Evolutionary conservation across 2,888 invertebrate genomes (phyloP), one percentile per base, ranked within the genome.

Genomic region (Pedicia rivosa): DNA sequence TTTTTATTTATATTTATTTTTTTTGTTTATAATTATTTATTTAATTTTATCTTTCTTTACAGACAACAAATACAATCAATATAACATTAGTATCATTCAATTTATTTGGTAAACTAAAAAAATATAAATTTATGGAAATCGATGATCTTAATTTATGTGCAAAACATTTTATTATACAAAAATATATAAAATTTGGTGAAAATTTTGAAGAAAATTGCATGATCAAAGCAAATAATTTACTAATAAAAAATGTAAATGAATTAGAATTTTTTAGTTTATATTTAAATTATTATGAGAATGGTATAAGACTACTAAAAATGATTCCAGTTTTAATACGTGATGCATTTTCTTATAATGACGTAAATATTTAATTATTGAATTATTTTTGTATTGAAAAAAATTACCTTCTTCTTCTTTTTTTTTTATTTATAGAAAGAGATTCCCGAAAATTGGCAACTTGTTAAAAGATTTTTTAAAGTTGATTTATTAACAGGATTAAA

Each of bases 391-490:
- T 9, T 31, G 48, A 47, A 45, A 25, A 39, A 44, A 17, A 44
- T 20, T 24, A 13, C 24, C 14, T 16, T 24, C 10, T 8, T 4
- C 25, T 26, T 22, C 22, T 26, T 20, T 3, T 20, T 15, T 24
- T 3, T 24, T 6, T 20, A 20, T 24, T 24, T 24, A 5, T 24
- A 24, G 24, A n/a, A 24, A 10, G n/a, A 24, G 8, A n/a, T n/a
- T n/a, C n/a, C n/a, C 10, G 20, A 64, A 22, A 65, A 68, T 30
- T 78, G 77, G 77, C 67, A 72, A 47, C 53, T 82, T 22, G 70
- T 74, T 0, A 64, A 73, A 43, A 64, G 81, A 40, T 77, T 81
- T 53, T 79, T 78, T 55, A 47, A 78, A 6, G 62, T 77, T 33
- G 78, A 80, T 49, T 69, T 65, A 36, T 48, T 65, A 12, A 64